These are phyloP conservation scores for Himantopus leucocephalus DNA, from an alignment of 2,113 vertebrate genomes.

Conservation along the genomic window DNA sequence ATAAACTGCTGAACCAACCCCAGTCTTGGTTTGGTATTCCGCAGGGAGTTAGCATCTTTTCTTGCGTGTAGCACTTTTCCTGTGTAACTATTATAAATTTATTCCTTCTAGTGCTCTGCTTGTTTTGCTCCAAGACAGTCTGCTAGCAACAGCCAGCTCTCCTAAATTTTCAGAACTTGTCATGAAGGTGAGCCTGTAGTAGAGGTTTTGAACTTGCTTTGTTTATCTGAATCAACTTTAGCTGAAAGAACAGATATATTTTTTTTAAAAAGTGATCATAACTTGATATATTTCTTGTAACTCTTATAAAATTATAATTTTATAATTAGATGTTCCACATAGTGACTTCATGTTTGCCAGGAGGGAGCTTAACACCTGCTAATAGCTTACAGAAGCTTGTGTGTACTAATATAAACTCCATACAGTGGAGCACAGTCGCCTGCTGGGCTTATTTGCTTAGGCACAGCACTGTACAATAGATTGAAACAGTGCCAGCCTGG, in stretches of 20 bases:
- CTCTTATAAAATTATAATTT: not conserved
- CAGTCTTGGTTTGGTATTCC: not conserved
- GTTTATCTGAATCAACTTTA: not conserved
- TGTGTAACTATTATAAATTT: not conserved
- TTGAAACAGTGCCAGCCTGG: not conserved
- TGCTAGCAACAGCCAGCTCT: constrained; percentile 87
- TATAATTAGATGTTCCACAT: not conserved
- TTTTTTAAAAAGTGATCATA: not conserved
- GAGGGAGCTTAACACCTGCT: not conserved
- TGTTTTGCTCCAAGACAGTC: constrained; percentile 93
- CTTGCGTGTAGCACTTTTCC: not conserved
- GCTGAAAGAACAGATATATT: not conserved
- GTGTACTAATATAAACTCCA: not conserved
- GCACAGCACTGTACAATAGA: not conserved
- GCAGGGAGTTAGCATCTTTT: not conserved
- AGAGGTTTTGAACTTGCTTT: not conserved
- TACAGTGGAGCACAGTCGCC: not conserved
- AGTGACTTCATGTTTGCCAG: not conserved
- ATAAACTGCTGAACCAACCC: not conserved
- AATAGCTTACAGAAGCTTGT: not conserved
- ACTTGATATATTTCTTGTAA: not conserved
- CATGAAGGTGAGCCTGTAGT: constrained; percentile 87
- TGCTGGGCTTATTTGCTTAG: not conserved
- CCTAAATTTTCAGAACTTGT: constrained; percentile 94
- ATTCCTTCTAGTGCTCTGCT: constrained; percentile 84